Conservation (phyloP, 2,888 invertebrate species). For the Lapara coniferarum region DNA sequence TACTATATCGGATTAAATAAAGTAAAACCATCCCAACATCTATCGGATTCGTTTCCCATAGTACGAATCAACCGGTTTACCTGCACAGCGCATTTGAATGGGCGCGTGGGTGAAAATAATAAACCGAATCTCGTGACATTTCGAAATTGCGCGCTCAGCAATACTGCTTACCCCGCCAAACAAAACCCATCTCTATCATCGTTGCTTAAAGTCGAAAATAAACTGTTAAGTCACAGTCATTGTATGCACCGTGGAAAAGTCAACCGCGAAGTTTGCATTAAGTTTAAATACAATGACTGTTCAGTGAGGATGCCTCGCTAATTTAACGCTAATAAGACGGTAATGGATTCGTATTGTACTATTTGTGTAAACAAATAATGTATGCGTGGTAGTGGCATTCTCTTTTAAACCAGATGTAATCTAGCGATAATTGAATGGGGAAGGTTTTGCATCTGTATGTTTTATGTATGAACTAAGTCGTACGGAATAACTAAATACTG, state of each 20-base stretch:
- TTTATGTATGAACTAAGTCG: background rate
- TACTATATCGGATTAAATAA: background rate
- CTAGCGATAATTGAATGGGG: constrained; percentile 11
- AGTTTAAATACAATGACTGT: constrained; percentile 22
- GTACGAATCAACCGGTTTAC: constrained; percentile 39
- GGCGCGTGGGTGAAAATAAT: constrained; percentile 74
- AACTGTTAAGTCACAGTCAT: background rate
- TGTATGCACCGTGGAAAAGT: constrained; percentile 20
- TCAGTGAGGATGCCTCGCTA: constrained; percentile 17
- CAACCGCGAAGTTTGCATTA: constrained; percentile 12
- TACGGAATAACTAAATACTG: background rate
- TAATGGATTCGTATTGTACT: constrained; percentile 10
- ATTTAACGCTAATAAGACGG: constrained; percentile 22
- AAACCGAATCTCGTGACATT: constrained; percentile 70
- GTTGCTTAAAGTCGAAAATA: background rate
- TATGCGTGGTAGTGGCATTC: constrained; percentile 14
- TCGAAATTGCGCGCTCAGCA: constrained; percentile 53
- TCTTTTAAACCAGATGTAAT: constrained; percentile 22
- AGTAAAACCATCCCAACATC: constrained; percentile 13
- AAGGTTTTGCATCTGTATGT: constrained; percentile 10
- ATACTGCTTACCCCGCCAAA: constrained; percentile 7
- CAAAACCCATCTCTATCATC: background rate
- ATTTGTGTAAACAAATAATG: constrained; percentile 11
- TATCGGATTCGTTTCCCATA: constrained; percentile 32
- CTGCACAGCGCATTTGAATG: constrained; percentile 56